Evolutionary conservation across 2,888 invertebrate species (phyloP), one percentile per base, ranked within the genome.

Genomic region (Xylocampa areola): DNA sequence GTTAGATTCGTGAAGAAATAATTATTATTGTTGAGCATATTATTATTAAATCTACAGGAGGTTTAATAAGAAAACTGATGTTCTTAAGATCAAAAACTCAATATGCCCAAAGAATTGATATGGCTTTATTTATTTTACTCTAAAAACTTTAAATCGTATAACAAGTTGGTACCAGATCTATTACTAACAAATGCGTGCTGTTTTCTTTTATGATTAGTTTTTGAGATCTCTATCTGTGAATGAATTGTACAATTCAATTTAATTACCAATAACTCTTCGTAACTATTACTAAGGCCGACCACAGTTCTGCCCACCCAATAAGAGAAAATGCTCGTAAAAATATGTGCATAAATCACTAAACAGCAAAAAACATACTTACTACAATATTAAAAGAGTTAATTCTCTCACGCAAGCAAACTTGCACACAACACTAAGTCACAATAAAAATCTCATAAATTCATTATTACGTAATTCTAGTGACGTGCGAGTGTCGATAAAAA

Each of bases 391-490:
- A 57, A 65, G 30, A 66, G 44, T 41, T 60, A 54, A 68, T 45
- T 62, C 49, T 50, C 45, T 49, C 65, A 66, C 65, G 68, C 68
- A 35, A 65, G 39, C 68, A 37, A 44, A 48, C 35, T 30, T 30
- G 27, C 47, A 37, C 27, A 45, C 35, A 37, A 60, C 40, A 37
- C 62, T 48, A 43, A 47, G 33, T 21, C 39, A 37, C 44, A 41
- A 50, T 52, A 53, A 53, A 54, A 77, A 58, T 70, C 64, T 59
- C 58, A 69, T 69, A 68, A 76, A 76, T 73, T 74, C 61, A 70
- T 68, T 62, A 70, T 75, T 79, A 70, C 75, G 72, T 57, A 71
- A 78, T 73, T 69, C 70, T 81, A 85, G 84, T 81, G 84, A 82
- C 73, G 81, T 69, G 57, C 66, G 29, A 23, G 49, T 44, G 39